These are phyloP conservation scores for Sphinx pinastri DNA, from an alignment of 2,888 invertebrate genomes.

Conservation along the genomic window DNA sequence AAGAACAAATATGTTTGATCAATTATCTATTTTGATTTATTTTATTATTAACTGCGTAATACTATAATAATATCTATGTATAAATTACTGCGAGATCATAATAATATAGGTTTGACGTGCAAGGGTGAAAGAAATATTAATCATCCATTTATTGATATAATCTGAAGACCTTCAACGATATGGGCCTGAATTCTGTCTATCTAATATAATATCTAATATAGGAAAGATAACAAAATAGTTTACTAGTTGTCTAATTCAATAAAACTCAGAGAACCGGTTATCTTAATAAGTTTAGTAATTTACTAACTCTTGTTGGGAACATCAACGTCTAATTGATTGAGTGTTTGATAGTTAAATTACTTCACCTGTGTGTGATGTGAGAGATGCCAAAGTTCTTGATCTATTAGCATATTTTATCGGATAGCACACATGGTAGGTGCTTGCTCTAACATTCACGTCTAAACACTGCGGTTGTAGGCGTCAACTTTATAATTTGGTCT, in stretches of 20 bases:
- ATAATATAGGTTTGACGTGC: too few species aligned
- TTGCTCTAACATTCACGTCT: not conserved
- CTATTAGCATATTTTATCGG: constrained; percentile 8
- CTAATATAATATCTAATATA: too few species aligned
- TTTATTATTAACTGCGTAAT: too few species aligned
- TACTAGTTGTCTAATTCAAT: not conserved
- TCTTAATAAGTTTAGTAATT: not conserved
- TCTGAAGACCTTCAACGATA: too few species aligned
- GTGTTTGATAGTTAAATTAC: constrained; percentile 14
- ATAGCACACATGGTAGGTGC: not conserved
- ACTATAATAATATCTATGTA: too few species aligned
- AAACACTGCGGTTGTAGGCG: not conserved
- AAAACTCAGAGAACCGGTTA: not conserved
- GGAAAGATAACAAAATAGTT: too few species aligned
- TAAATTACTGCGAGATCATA: too few species aligned
- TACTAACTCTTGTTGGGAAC: not conserved
- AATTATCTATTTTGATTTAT: too few species aligned
- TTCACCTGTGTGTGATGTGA: not conserved
- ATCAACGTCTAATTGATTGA: not conserved
- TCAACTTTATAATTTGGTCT: not conserved
- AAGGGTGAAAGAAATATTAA: too few species aligned
- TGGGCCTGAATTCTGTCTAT: too few species aligned
- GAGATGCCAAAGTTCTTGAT: not conserved
- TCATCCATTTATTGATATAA: too few species aligned
- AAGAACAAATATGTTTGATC: too few species aligned